Base-by-base conservation (phyloP, 1,140 invertebrate species). In the Bathynomus jamesi region DNA sequence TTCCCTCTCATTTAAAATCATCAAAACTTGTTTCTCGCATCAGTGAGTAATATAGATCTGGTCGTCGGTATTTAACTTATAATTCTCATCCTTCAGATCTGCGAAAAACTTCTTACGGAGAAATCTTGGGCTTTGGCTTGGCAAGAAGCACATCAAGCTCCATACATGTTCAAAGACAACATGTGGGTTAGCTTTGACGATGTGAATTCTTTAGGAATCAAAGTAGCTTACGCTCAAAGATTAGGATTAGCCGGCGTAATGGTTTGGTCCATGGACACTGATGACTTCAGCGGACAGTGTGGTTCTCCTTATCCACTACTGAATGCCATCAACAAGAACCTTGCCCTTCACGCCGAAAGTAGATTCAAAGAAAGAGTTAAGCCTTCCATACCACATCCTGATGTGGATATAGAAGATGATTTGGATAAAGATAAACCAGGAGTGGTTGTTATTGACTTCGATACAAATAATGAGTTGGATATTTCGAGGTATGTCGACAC, bases 241-340 rank as follows among this genome's bases (percentile, higher is more conserved):
- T 77, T 81, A 3, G 83, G 82, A 61, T 81, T 91, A 1, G 87
- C 83, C 63, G 89, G 89, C 25, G 84, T 83, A 4, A 90, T 91
- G 88, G 72, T 89, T 0, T 92, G 90, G 90, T 87, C 87, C 74
- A 83, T 92, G 7, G 90, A 91, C 73, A 88, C 87, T 62, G 90
- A 91, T 78, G 90, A 92, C 78, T 90, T 90, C 77, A 80, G 73
- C 8, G 87, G 86, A 0, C 72, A 80, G 0, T 90, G 88, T 75
- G 83, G 86, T 11, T 17, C 13, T 21, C 40, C 11, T 53, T 53
- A 53, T 21, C 40, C 40, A 53, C 40, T 53, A 17, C 40, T 53
- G 2, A 53, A 53, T 21, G 13, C 40, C 21, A 53, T 53, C 21
- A 53, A 53, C 21, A 11, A 21, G 2, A 53, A 53, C 21, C 40